phyloP scores from a whole-genome alignment of 2,888 invertebrate genomes.

The Thelaira solivaga region DNA sequence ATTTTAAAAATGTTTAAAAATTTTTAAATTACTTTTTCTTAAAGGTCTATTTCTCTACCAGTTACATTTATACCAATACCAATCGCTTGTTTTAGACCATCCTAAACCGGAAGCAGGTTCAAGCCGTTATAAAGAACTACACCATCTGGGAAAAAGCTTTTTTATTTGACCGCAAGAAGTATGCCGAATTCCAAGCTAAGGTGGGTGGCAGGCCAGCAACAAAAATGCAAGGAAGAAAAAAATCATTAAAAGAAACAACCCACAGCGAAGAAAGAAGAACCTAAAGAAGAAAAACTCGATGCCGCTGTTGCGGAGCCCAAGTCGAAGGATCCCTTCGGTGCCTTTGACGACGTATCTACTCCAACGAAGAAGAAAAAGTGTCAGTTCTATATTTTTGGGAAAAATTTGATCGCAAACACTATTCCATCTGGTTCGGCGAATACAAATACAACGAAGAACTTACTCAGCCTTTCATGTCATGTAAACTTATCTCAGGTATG shows the following conservation, averaged over 20 bases:
- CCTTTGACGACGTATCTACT: constrained; percentile 94
- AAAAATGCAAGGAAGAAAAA: constrained; percentile 74
- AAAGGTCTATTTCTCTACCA: no score
- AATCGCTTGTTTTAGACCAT: constrained; percentile 97
- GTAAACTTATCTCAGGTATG: constrained; percentile 98
- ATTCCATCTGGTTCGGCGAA: constrained; percentile 98
- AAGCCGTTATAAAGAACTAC: constrained; percentile 81
- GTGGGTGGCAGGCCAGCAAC: constrained; percentile 70
- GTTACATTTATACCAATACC: constrained; percentile 85
- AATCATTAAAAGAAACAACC: constrained; percentile 74
- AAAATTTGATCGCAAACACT: constrained; percentile 96
- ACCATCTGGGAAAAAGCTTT: constrained; percentile 87
- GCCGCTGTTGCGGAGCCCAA: constrained; percentile 86
- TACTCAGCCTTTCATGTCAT: constrained; percentile 96
- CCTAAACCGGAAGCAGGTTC: constrained; percentile 90
- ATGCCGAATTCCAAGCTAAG: constrained; percentile 79
- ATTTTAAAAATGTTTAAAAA: no score
- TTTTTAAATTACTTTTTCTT: no score
- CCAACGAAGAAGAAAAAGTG: constrained; percentile 94
- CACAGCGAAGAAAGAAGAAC: constrained; percentile 78
- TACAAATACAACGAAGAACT: constrained; percentile 97
- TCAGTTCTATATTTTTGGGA: constrained; percentile 99
- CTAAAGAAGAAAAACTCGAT: constrained; percentile 81
- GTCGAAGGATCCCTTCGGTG: constrained; percentile 93
- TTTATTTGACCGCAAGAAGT: constrained; percentile 88